Evolutionary conservation across 2,113 vertebrate species (phyloP).

Genomic region (Oreochromis aureus): DNA sequence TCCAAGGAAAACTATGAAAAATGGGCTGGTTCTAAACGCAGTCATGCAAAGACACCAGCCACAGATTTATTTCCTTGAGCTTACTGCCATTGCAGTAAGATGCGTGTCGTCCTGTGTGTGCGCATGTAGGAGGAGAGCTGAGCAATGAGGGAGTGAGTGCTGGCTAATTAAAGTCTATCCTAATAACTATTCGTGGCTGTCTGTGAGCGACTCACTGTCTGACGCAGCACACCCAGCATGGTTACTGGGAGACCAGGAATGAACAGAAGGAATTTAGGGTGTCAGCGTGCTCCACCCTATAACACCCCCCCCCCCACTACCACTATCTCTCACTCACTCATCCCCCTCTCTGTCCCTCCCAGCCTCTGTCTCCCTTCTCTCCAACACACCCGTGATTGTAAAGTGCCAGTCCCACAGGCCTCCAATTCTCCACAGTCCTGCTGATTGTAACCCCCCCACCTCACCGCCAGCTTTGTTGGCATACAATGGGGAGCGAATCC

Average conservation of each 20-base stretch:
- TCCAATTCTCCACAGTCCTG: constrained; percentile 41
- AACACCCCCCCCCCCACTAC: background rate
- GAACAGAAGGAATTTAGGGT: constrained; percentile 50
- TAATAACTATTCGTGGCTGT: constrained; percentile 27
- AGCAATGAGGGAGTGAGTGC: background rate
- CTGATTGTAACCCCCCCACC: constrained; percentile 58
- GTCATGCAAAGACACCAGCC: background rate
- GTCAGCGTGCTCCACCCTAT: constrained; percentile 25
- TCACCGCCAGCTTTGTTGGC: constrained; percentile 55
- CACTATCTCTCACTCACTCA: background rate
- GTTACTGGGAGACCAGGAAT: constrained; percentile 38
- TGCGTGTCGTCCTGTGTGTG: background rate
- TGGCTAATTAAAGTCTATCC: constrained; percentile 51
- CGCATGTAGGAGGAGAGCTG: background rate
- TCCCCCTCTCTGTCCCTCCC: background rate
- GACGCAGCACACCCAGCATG: constrained; percentile 41
- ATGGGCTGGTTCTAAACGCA: background rate
- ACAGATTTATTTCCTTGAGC: background rate
- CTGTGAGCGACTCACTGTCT: background rate
- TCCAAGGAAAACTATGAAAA: constrained; percentile 5
- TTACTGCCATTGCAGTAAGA: background rate
- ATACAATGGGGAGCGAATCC: constrained; percentile 73
- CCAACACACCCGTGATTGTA: constrained; percentile 40
- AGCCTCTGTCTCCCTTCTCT: background rate
- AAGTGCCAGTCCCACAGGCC: constrained; percentile 22